Conservation (phyloP, 1,140 invertebrate species). For the Drosophila pseudoobscura region DNA sequence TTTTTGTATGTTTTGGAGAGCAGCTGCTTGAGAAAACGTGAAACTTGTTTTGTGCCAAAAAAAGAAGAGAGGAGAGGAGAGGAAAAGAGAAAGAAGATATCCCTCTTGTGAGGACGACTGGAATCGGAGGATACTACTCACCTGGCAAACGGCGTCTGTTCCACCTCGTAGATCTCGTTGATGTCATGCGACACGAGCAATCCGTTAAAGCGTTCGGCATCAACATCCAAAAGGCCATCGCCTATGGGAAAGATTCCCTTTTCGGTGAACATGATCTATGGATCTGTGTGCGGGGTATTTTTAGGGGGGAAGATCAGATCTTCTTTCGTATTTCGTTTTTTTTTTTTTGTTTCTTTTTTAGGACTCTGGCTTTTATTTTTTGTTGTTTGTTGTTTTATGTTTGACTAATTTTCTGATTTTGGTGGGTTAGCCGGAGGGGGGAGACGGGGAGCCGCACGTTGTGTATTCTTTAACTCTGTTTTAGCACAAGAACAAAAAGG, state of each 20-base stretch:
- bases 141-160: slow-evolving; percentile 89
- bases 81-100: neutral
- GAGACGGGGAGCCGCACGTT: too few relatives aligned
- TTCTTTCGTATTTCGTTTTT: slow-evolving; percentile 29
- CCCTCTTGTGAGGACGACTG: neutral
- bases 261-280: slow-evolving; percentile 79
- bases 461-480: too few relatives aligned
- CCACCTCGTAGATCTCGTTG: slow-evolving; percentile 87
- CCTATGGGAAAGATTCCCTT: slow-evolving; percentile 84
- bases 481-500: slow-evolving; percentile 15
- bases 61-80: slow-evolving; percentile 32
- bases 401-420: slow-evolving; percentile 20
- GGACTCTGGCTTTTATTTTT: slow-evolving; percentile 26
- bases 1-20: slow-evolving; percentile 52
- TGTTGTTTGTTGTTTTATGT: slow-evolving; percentile 5
- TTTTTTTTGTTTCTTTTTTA: slow-evolving; percentile 32
- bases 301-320: slow-evolving; percentile 33
- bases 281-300: slow-evolving; percentile 27
- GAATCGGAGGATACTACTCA: slow-evolving; percentile 64
- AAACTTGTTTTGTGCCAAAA: slow-evolving; percentile 51
- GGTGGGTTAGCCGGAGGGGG: too few relatives aligned
- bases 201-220: slow-evolving; percentile 85
- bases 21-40: slow-evolving; percentile 29
- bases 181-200: slow-evolving; percentile 87
- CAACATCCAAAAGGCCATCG: slow-evolving; percentile 87